phyloP scores from a whole-genome alignment of 92 coral and sea anemone species.

The Muricea muricata region DNA sequence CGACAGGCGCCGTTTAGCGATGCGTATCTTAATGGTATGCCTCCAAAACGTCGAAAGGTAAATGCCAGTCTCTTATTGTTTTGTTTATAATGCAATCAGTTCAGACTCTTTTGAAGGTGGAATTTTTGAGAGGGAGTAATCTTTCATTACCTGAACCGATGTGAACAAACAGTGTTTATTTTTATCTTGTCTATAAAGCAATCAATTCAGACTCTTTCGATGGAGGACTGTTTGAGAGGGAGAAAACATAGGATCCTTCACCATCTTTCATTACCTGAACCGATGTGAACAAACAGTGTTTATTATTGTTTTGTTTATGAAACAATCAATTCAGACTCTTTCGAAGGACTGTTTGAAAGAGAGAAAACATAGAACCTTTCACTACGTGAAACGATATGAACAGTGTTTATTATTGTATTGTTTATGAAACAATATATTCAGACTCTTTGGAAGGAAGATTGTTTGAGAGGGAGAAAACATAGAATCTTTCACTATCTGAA shows the following conservation, averaged over 20 bases:
- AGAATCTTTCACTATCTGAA: too few relatives aligned
- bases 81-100: not conserved
- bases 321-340: not conserved
- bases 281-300: too few relatives aligned
- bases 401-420: not conserved
- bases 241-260: too few relatives aligned
- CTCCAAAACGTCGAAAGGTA: conserved; percentile 94
- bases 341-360: not conserved
- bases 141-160: too few relatives aligned
- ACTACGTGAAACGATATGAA: too few relatives aligned
- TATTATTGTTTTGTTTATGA: not conserved
- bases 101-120: not conserved
- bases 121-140: not conserved
- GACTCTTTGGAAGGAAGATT: not conserved
- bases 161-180: too few relatives aligned
- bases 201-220: not conserved
- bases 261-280: too few relatives aligned
- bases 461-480: too few relatives aligned
- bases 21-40: conserved; percentile 93
- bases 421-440: not conserved
- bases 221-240: not conserved
- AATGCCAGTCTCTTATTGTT: not conserved
- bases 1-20: conserved; percentile 97
- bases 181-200: not conserved
- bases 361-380: too few relatives aligned